phyloP scores from a whole-genome alignment of 2,797 vertebrate species.

The Ctenopoma multispine region DNA sequence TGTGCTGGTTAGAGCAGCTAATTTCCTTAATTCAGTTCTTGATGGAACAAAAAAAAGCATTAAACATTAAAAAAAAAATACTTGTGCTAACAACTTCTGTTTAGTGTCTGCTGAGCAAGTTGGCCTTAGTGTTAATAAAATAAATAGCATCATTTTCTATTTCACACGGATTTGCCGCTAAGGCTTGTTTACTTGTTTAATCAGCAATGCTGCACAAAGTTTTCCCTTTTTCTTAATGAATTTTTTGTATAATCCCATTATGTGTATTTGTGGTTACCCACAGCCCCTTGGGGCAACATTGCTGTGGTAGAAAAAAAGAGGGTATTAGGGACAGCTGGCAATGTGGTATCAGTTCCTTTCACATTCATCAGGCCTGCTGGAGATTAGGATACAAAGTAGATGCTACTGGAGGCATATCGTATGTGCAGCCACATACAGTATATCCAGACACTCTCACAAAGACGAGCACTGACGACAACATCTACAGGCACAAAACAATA shows the following conservation, averaged over 20 bases:
- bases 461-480: conserved; percentile 23
- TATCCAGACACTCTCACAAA: conserved; percentile 21
- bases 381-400: conserved; percentile 69
- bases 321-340: conserved; percentile 77
- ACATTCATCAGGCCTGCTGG: conserved; percentile 70
- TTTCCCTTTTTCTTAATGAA: conserved; percentile 69
- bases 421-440: conserved; percentile 34
- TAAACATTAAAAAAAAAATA: neutral
- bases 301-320: conserved; percentile 52
- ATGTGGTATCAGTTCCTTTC: conserved; percentile 73
- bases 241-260: conserved; percentile 74
- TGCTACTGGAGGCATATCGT: conserved; percentile 55
- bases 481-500: conserved; percentile 63
- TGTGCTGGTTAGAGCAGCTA: conserved; percentile 4
- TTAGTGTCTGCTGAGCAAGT: conserved; percentile 18
- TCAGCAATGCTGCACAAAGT: conserved; percentile 36
- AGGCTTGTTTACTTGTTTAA: conserved; percentile 54
- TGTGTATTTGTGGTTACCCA: conserved; percentile 67
- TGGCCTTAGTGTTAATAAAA: conserved; percentile 32
- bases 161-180: conserved; percentile 35
- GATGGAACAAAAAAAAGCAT: neutral
- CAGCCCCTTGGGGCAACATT: conserved; percentile 49
- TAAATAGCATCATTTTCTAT: conserved; percentile 21
- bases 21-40: neutral
- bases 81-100: neutral